These are phyloP conservation scores for Terrapene triunguis DNA, from an alignment of 2,113 vertebrate species.

Conservation along the genomic window DNA sequence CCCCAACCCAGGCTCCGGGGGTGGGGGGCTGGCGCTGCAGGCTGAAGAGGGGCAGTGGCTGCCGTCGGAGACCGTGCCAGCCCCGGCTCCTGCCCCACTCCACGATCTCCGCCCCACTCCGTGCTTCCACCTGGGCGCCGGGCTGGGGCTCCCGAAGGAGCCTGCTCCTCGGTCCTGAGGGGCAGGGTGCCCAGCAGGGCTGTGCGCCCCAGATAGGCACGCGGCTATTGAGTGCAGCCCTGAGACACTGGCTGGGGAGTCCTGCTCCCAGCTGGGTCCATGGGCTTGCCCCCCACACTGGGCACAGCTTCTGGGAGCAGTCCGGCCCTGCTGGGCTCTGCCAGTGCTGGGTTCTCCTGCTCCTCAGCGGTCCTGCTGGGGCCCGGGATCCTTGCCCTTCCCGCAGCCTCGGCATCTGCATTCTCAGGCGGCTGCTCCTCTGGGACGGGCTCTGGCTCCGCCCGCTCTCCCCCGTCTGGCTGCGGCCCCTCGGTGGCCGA, in stretches of 20 bases:
- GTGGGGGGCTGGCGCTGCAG: not conserved
- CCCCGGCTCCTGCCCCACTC: accelerated
- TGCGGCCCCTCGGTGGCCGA: accelerated
- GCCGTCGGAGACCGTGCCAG: not conserved
- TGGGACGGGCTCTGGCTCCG: not conserved
- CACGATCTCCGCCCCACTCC: accelerated
- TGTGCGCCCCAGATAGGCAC: not conserved
- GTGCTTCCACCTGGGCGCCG: accelerated
- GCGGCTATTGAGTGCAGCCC: not conserved
- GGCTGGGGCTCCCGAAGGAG: not conserved
- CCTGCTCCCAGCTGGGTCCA: accelerated
- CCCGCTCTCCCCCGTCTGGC: accelerated
- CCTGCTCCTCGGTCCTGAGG: not conserved
- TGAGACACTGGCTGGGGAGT: not conserved
- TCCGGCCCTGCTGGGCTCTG: not conserved
- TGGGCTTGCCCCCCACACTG: accelerated
- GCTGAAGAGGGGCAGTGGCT: not conserved
- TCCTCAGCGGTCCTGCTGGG: not conserved
- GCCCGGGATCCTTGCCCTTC: accelerated
- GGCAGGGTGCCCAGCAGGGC: not conserved
- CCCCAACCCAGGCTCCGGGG: not conserved
- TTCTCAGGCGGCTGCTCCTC: not conserved
- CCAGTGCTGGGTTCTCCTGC: accelerated
- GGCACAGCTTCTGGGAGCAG: too few relatives aligned
- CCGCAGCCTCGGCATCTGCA: accelerated